phyloP scores from a whole-genome alignment of 2,797 vertebrate genomes.

The Synanceia verrucosa region DNA sequence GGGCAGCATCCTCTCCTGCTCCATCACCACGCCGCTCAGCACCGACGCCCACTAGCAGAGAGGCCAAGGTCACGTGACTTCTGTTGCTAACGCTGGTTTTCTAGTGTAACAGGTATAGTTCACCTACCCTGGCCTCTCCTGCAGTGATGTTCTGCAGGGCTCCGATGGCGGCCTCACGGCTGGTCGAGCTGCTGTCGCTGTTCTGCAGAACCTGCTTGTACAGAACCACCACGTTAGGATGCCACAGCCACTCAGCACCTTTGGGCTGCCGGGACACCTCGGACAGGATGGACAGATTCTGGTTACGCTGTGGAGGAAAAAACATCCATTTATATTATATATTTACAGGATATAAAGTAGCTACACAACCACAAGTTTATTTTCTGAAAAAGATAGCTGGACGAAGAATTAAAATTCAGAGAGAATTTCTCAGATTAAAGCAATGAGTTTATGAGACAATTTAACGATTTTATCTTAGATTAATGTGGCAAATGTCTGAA shows the following conservation, averaged over 20 bases:
- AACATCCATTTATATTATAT: background rate
- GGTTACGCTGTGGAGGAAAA: conserved; percentile 76
- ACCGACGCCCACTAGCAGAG: conserved; percentile 89
- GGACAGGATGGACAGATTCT: conserved; percentile 86
- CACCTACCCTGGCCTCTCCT: conserved; percentile 88
- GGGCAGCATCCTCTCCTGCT: conserved; percentile 93
- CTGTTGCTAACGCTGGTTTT: background rate
- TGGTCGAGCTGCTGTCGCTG: conserved; percentile 85
- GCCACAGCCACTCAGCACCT: conserved; percentile 96
- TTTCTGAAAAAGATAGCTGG: no score
- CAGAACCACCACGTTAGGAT: conserved; percentile 88
- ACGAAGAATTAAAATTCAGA: no score
- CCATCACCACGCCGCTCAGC: conserved; percentile 88
- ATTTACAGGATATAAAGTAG: background rate
- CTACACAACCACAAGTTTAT: background rate
- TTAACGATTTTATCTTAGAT: no score
- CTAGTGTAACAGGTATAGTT: background rate
- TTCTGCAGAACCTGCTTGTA: conserved; percentile 91
- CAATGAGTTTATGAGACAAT: no score
- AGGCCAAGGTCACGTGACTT: background rate
- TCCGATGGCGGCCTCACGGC: conserved; percentile 88
- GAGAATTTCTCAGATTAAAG: no score
- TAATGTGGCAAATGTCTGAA: no score
- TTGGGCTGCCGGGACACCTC: conserved; percentile 91
- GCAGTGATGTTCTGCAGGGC: conserved; percentile 96